These are phyloP conservation scores for Melanocharis versteri DNA, from an alignment of 2,113 vertebrate species.

Conservation along the genomic window DNA sequence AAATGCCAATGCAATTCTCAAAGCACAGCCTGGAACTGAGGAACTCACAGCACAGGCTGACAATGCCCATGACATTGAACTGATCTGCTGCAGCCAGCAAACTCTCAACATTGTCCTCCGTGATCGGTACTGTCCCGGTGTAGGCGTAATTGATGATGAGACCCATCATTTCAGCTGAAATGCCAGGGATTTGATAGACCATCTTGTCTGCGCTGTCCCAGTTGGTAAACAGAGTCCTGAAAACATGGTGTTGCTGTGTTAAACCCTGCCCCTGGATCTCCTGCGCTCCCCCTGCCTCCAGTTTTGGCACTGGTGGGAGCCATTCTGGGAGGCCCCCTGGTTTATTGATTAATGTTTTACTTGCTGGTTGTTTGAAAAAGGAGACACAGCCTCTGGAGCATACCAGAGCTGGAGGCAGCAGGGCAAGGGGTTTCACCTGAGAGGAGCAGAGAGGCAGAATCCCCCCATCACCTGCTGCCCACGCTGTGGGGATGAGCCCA, in stretches of 20 bases:
- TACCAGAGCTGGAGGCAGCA: neutral
- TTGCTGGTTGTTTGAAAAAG: neutral
- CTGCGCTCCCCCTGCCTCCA: neutral
- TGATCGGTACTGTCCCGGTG: slow-evolving; percentile 71
- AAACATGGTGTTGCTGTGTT: neutral
- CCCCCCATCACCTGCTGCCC: neutral
- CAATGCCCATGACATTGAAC: slow-evolving; percentile 71
- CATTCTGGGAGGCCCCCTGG: neutral
- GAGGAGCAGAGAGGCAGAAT: neutral
- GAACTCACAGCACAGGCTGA: slow-evolving; percentile 75
- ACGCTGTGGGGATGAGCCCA: neutral
- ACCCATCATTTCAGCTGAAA: slow-evolving; percentile 76
- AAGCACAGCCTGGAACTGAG: slow-evolving; percentile 70
- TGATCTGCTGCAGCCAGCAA: slow-evolving; percentile 76
- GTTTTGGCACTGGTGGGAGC: neutral
- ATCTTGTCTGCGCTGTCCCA: slow-evolving; percentile 72
- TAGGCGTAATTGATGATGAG: slow-evolving; percentile 80
- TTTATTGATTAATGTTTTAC: neutral
- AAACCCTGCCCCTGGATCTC: neutral
- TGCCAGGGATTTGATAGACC: slow-evolving; percentile 73
- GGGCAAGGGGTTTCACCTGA: neutral
- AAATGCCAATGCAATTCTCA: slow-evolving; percentile 81
- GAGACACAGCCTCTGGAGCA: neutral
- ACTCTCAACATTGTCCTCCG: slow-evolving; percentile 64
- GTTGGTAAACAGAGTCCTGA: slow-evolving; percentile 78